Evolutionary conservation across 2,888 invertebrate species (phyloP), one percentile per base, ranked within the genome.

Genomic region (Punctoribates punctum): DNA sequence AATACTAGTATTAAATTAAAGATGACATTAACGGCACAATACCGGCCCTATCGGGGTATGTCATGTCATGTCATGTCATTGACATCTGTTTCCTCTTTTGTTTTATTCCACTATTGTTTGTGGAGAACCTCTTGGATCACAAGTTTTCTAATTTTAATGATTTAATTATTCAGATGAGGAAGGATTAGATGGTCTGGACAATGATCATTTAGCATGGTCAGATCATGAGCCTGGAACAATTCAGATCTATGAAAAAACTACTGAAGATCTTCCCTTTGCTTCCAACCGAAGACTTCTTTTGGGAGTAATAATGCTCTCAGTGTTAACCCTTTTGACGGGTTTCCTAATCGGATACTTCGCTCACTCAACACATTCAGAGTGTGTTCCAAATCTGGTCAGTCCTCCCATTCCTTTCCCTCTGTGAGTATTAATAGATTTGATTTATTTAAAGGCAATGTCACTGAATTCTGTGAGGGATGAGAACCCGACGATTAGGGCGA

Each of bases 231-330:
- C 76, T 11, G 79, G 79, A 11, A 76, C 78, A 54, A 75, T 79
- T 17, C 81, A 81, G 74, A 81, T 81, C 27, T 81, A 81, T 73
- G 80, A 81, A 67, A 79, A 79, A 75, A 81, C 81, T 27, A 80
- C 80, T 0, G 80, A 80, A 77, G 79, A 77, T 34, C 74, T 79
- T 0, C 78, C 77, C 4, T 78, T 77, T 57, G 42, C n/a, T 9
- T 42, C 46, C 13, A 76, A 60, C n/a, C 27, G 72, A 27, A 27
- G 76, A 29, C 73, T 70, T n/a, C 46, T 77, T 15, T 48, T 76
- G n/a, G 79, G 78, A n/a, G 78, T 77, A 0, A 72, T 79, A 29
- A 76, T 77, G 27, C 77, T 80, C 17, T 79, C 78, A 17, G 62
- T 79, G 23, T 73, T 80, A 0, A 75, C 78, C 17, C 76, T 78